Base-by-base conservation (phyloP, 1,140 invertebrate species). In the Ruditapes philippinarum region DNA sequence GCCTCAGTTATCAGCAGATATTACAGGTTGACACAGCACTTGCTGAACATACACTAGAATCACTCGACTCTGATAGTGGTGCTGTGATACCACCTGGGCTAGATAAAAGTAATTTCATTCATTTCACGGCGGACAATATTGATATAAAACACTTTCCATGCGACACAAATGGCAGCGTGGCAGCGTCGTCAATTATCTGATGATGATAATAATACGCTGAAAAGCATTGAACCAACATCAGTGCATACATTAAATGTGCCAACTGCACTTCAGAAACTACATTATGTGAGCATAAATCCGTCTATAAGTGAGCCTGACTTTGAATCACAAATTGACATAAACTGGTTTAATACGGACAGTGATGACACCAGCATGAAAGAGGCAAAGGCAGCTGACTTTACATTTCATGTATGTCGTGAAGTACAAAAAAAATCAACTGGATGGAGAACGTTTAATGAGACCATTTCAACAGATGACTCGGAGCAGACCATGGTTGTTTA, bases 81-180 rank as follows among this genome's bases (percentile, higher is more conserved):
- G 82, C 28, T 11, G 45, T 85, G 9, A 38, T 40, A 49, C 49
- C 42, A 28, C 31, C 9, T 31, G 25, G 65, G 0, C 17, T 85
- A 22, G 11, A 28, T 33, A 7, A 25, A 40, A 31, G 49, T 19
- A 4, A 22, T 12, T 36, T 74, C 74, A 25, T 33, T 49, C 31
- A 73, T 38, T 85, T 73, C n/a, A 1, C 81, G 12, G 19, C 0
- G 12, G 38, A 83, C 60, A 83, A 85, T 36, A 70, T 74, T 51
- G 82, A 85, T 31, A 85, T 85, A 85, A 51, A 82, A 82, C 36
- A 82, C 22, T 17, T 49, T 82, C 33, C 62, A 82, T 31, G 51
- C 40, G 11, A 82, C 54, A 62, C 80, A 45, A 28, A 54, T 82
- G 25, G 80, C 57, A 31, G 14, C 9, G 33, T 80, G 2, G 80